Percentiles rank a stretch among this genome's conserved stretches.
Conservation (phyloP, 2,797 vertebrate genomes). For the Capromys pilorides region DNA sequence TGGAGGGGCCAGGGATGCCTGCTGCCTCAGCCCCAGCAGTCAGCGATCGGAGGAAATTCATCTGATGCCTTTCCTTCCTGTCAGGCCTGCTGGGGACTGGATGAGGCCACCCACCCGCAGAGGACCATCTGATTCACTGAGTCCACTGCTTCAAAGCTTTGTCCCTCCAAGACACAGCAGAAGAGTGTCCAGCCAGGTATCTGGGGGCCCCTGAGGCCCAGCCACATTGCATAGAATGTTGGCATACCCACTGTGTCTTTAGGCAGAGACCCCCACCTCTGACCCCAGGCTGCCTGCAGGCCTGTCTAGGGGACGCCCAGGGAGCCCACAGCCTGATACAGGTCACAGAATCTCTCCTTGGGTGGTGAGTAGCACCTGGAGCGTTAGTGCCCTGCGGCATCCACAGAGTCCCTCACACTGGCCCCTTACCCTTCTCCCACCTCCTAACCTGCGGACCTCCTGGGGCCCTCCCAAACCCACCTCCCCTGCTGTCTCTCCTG, state of each 20-base stretch:
- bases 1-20: too few species aligned
- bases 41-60: neutral
- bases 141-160: neutral
- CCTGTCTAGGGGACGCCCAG: neutral
- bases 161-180: too few species aligned
- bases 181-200: neutral
- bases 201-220: neutral
- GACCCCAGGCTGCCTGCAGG: neutral
- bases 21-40: neutral
- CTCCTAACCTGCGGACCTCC: too few species aligned
- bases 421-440: neutral
- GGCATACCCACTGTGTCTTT: neutral
- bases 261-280: neutral
- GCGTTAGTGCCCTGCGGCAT: neutral
- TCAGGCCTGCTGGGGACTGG: neutral
- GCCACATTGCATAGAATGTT: neutral
- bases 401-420: neutral
- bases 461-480: neutral
- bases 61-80: neutral
- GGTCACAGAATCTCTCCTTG: neutral
- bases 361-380: neutral
- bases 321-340: neutral
- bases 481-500: neutral
- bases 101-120: neutral
- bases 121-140: neutral